phyloP scores from a whole-genome alignment of 2,113 vertebrate genomes.

The Stomatorhinus ivindoensis region DNA sequence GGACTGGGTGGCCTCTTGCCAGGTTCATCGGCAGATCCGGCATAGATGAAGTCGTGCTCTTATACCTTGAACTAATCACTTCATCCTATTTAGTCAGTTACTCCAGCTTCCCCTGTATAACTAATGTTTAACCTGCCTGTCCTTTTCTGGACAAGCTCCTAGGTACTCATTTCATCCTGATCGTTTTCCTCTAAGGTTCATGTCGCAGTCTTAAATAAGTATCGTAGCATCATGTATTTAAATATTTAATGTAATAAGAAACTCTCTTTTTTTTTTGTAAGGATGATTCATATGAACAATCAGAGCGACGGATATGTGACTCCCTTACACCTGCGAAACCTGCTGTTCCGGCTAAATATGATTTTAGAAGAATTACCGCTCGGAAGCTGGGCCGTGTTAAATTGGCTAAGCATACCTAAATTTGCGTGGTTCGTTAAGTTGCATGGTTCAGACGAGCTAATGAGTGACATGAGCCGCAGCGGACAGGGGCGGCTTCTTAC shows the following conservation, averaged over 20 bases:
- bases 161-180: not conserved
- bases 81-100: not conserved
- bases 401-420: not conserved
- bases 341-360: not conserved
- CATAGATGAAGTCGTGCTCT: not conserved
- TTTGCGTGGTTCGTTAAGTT: not conserved
- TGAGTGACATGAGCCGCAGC: not conserved
- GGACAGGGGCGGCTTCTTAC: not conserved
- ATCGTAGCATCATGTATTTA: not conserved
- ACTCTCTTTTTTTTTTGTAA: not conserved
- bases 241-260: not conserved
- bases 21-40: not conserved
- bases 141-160: not conserved
- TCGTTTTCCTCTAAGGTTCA: not conserved
- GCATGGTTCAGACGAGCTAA: not conserved
- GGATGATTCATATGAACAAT: not conserved
- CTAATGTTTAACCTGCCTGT: not conserved
- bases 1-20: not conserved
- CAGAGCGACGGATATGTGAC: not conserved
- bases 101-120: not conserved
- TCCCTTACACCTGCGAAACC: not conserved
- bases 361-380: not conserved
- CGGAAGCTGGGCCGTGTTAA: not conserved
- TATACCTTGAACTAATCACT: not conserved
- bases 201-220: not conserved